Conservation (phyloP, 2,113 vertebrate genomes). For the Nestor notabilis region DNA sequence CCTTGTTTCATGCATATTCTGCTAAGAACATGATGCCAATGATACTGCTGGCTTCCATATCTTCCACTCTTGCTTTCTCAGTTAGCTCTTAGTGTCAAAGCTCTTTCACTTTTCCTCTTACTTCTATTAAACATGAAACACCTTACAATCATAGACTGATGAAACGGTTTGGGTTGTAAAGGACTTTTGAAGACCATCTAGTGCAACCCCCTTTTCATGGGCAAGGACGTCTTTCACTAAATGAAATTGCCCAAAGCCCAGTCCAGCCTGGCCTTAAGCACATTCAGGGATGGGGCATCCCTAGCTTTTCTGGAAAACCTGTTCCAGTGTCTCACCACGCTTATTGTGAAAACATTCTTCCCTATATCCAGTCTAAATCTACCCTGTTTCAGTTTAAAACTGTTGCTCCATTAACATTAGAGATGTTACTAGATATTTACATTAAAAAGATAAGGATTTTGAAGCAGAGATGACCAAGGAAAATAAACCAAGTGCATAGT, state of each 20-base stretch:
- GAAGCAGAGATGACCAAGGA: neutral
- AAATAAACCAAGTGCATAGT: neutral
- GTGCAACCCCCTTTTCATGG: neutral
- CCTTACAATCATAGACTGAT: neutral
- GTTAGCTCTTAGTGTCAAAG: neutral
- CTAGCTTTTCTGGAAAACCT: neutral
- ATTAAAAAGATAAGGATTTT: neutral
- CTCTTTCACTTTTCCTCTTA: neutral
- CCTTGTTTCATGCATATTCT: neutral
- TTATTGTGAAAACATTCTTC: neutral
- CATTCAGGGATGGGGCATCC: neutral
- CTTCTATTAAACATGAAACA: neutral
- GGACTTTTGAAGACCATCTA: neutral
- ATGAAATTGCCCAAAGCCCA: neutral
- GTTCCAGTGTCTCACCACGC: neutral
- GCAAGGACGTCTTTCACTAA: neutral
- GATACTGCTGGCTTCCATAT: neutral
- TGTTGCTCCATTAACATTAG: neutral
- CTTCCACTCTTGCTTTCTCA: neutral
- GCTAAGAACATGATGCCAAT: neutral
- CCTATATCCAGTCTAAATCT: neutral
- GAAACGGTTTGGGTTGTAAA: neutral
- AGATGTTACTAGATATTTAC: neutral
- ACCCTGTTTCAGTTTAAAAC: neutral
- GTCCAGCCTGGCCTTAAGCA: neutral